Evolutionary conservation across 2,888 invertebrate genomes (phyloP).

Genomic region (Melitaea athalia): DNA sequence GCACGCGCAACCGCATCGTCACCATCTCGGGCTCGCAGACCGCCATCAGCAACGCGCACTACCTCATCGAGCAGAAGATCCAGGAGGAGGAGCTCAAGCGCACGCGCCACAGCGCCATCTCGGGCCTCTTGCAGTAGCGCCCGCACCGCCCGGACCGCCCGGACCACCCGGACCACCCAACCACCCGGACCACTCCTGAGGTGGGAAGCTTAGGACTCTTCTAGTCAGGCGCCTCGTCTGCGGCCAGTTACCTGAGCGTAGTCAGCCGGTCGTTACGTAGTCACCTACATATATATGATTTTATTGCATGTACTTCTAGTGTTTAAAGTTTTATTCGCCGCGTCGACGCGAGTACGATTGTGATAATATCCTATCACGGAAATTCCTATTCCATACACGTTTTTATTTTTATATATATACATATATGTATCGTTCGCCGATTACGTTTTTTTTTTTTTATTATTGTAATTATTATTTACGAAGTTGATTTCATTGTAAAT

Average conservation of each 20-base stretch:
- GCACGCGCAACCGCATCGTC: conserved; percentile 98
- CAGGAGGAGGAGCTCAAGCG: conserved; percentile 97
- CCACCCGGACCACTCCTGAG: no score
- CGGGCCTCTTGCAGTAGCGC: conserved; percentile 85
- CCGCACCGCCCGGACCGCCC: conserved; percentile 2
- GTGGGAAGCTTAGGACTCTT: no score
- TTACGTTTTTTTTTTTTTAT: conserved; percentile 15
- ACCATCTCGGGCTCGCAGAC: conserved; percentile 95
- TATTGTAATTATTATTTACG: conserved; percentile 49
- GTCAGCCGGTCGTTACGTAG: conserved; percentile 48
- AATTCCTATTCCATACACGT: conserved; percentile 76
- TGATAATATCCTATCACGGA: conserved; percentile 76
- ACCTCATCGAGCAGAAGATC: conserved; percentile 98
- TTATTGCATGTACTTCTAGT: conserved; percentile 58
- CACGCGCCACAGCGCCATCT: conserved; percentile 92
- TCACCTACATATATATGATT: conserved; percentile 67
- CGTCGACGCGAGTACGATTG: conserved; percentile 54
- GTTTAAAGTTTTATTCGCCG: conserved; percentile 57
- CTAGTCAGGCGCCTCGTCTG: conserved; percentile 13
- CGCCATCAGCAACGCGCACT: conserved; percentile 95
- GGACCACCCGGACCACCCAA: no score
- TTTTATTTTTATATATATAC: conserved; percentile 58
- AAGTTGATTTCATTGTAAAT: conserved; percentile 75
- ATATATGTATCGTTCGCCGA: conserved; percentile 66
- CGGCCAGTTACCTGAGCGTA: conserved; percentile 65